Base-by-base conservation (phyloP, 2,797 vertebrate genomes). In the Babyrousa celebensis region DNA sequence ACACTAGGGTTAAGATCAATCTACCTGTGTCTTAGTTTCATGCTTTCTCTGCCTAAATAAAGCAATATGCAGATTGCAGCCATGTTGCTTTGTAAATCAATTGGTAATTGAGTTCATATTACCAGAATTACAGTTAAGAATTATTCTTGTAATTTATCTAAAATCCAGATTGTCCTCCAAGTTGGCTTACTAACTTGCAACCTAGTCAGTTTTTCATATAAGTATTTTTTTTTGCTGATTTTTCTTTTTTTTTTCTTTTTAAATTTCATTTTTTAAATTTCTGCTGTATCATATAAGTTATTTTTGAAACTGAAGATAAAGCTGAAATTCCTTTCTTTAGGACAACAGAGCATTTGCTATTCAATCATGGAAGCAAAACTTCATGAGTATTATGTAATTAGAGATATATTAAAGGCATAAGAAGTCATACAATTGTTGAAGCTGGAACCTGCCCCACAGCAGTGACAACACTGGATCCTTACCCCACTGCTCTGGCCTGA, bases 291-390 rank as follows among this genome's bases (percentile, higher is more conserved):
- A 3, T 88, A 25, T 77, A 32, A 3, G 17, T 78, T 79, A 85
- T 71, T 84, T 96, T 85, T 84, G 86, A 62, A 80, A 48, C 62
- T 40, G 77, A 94, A 95, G 65, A 79, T 87, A 91, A 92, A 88
- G 11, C 40, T 80, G 71, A 72, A 36, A 72, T 85, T 85, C 29
- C 12, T 91, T 29, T 94, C 77, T 96, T 91, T 25, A 27, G 32
- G 52, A 88, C 60, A 89, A 65, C 54, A 84, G 18, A 54, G 17
- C n/a, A 23, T n/a, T 6, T 85, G 23, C 85, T 12, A 58, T 74
- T 94, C 70, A 71, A 40, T 29, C 17, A 12, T 52, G 14, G 32
- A 91, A 94, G 54, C 48, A 79, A 94, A 91, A 79, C 54, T 12
- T 85, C 62, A 32, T 15, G 52, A 79, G 1, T 79, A 11, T 74